Evolutionary conservation across 1,140 invertebrate genomes (phyloP), one percentile per base, ranked within the genome.

Genomic region (Aphaenogaster rudis): DNA sequence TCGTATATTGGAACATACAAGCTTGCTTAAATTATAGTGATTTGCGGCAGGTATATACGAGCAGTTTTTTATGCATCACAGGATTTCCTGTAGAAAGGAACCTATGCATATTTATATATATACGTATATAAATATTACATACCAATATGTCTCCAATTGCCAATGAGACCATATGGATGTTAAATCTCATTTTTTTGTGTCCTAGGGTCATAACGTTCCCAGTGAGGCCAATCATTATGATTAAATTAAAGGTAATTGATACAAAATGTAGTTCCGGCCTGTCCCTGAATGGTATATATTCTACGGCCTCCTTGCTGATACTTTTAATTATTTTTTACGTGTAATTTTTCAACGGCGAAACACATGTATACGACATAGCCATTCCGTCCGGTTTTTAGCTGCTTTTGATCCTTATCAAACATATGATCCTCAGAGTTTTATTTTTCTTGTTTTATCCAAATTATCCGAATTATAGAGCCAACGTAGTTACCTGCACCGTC

Each of bases 161-260:
- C 90, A 99, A 92, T 54, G 96, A 97, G 7, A 97, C 21, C 21
- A 21, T 21, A 21, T 21, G 95, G 50, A 99, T 98, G 96, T 99
- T 99, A 6, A 98, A 98, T 86, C 98, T 96, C 97, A 98, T 98
- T 33, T 97, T 97, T 66, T 97, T 96, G 93, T 98, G 97, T 45
- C 97, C 96, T 2, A 98, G 93, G 90, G 98, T 98, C 17, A 98
- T 21, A 21, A 21, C 21, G 21, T 99, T 99, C 28, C 98, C 98
- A 50, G 98, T 95, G 0, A 98, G 97, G 0, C 98, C 98, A 8
- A 99, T 97, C 36, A 99, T 95, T 91, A 99, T 98, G 86, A 99
- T 98, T 39, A 99, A 95, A 36, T 97, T 97, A 93, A 99, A 99
- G 3, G 99, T 92, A 1, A 98, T 95, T 0, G 98, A 98, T 7